phyloP scores from a whole-genome alignment of 2,888 invertebrate genomes.

The Parelbella ahira region DNA sequence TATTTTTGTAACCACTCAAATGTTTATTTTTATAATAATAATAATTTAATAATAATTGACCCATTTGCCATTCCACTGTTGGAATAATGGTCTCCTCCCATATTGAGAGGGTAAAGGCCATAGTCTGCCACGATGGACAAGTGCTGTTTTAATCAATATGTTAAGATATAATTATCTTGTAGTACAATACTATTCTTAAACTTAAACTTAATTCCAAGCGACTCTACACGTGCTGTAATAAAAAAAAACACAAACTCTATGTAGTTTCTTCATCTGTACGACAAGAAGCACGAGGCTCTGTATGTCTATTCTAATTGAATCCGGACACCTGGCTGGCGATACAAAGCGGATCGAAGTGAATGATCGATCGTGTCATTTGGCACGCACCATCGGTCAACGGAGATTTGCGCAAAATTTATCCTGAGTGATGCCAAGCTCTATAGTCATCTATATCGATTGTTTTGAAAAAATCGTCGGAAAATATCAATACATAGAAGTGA shows the following conservation, averaged over 20 bases:
- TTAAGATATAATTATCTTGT: no score
- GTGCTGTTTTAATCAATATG: no score
- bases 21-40: no score
- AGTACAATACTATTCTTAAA: no score
- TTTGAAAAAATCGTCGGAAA: constrained; percentile 1
- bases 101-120: no score
- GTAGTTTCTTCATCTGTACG: neutral
- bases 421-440: constrained; percentile 29
- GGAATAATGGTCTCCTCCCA: no score
- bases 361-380: constrained; percentile 71
- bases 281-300: constrained; percentile 4
- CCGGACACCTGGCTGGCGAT: constrained; percentile 52
- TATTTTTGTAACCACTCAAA: no score
- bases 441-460: neutral
- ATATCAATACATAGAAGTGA: no score
- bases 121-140: no score
- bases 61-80: no score
- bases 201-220: no score
- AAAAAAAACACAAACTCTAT: constrained; percentile 8
- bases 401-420: constrained; percentile 62
- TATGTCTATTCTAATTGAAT: constrained; percentile 6
- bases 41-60: no score
- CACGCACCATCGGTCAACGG: constrained; percentile 71
- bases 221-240: constrained; percentile 10
- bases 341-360: constrained; percentile 52